A percentile compares a stretch with the other conserved stretches of the same genome.
phyloP scores from a whole-genome alignment of 2,113 vertebrate genomes.

The Aegotheles bennettii region DNA sequence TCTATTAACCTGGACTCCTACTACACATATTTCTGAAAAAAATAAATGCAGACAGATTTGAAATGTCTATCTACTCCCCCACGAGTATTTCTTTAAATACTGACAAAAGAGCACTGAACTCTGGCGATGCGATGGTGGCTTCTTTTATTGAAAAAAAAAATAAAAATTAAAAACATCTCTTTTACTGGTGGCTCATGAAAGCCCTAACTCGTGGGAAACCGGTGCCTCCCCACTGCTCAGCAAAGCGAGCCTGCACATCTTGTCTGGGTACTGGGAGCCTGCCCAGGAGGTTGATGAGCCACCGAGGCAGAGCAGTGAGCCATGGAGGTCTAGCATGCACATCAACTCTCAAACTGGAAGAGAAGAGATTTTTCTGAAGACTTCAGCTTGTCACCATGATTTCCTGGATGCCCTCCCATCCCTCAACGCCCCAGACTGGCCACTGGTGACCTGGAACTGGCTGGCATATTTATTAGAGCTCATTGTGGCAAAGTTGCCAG shows the following conservation, averaged over 20 bases:
- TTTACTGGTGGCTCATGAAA: neutral
- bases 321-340: neutral
- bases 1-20: slow-evolving; percentile 63
- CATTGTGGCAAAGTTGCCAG: rapidly evolving
- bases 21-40: slow-evolving; percentile 49
- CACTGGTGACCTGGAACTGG: rapidly evolving
- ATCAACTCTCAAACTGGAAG: neutral
- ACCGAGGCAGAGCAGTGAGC: neutral
- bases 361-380: neutral
- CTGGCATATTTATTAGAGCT: neutral
- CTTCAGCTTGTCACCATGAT: neutral
- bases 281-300: neutral
- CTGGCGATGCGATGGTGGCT: neutral
- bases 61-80: neutral
- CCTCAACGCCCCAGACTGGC: neutral
- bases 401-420: neutral
- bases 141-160: neutral
- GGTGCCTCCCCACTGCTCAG: neutral
- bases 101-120: neutral
- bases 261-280: rapidly evolving
- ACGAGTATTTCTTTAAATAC: slow-evolving; percentile 7
- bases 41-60: slow-evolving; percentile 40
- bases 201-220: neutral
- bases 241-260: rapidly evolving
- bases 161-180: too few relatives aligned